A percentile compares a stretch with the other conserved stretches of the same genome.
These are phyloP conservation scores for Triplophysa bombifrons DNA, from an alignment of 2,797 vertebrate species.

Conservation along the genomic window DNA sequence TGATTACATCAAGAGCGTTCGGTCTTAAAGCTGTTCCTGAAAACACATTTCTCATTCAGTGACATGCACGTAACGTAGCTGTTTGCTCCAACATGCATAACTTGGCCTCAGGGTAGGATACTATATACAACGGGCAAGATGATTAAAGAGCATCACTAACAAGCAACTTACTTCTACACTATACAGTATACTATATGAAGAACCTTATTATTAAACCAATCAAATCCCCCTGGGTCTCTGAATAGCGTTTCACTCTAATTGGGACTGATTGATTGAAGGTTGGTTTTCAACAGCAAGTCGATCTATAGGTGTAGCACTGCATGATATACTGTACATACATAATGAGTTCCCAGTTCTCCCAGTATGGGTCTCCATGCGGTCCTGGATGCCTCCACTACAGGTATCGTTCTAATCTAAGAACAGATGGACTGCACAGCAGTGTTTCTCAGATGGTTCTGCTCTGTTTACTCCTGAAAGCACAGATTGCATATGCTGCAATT, in stretches of 20 bases:
- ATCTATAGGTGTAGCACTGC: slow-evolving; percentile 5
- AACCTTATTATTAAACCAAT: slow-evolving; percentile 32
- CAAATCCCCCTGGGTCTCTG: slow-evolving; percentile 13
- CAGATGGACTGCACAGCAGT: slow-evolving; percentile 73
- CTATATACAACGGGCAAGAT: background rate
- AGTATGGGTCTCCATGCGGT: slow-evolving; percentile 22
- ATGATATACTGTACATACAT: slow-evolving; percentile 24
- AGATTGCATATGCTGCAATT: slow-evolving; percentile 60
- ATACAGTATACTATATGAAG: slow-evolving; percentile 3
- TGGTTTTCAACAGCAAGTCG: slow-evolving; percentile 18
- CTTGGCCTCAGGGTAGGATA: slow-evolving; percentile 2
- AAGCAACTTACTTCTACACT: slow-evolving; percentile 1
- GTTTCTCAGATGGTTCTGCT: slow-evolving; percentile 61
- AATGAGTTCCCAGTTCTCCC: slow-evolving; percentile 37
- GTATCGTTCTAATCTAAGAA: slow-evolving; percentile 60
- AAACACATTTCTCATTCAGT: slow-evolving; percentile 1
- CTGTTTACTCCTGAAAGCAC: slow-evolving; percentile 58
- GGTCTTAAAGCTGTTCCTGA: background rate
- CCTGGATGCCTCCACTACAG: slow-evolving; percentile 55
- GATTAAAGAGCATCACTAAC: slow-evolving; percentile 29
- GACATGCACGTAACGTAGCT: background rate
- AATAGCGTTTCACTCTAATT: slow-evolving; percentile 35
- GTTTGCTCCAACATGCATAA: slow-evolving; percentile 3
- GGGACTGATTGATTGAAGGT: slow-evolving; percentile 46
- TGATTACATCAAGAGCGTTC: background rate